phyloP scores from a whole-genome alignment of 2,888 invertebrate genomes.

The Oegoconia quadripuncta region DNA sequence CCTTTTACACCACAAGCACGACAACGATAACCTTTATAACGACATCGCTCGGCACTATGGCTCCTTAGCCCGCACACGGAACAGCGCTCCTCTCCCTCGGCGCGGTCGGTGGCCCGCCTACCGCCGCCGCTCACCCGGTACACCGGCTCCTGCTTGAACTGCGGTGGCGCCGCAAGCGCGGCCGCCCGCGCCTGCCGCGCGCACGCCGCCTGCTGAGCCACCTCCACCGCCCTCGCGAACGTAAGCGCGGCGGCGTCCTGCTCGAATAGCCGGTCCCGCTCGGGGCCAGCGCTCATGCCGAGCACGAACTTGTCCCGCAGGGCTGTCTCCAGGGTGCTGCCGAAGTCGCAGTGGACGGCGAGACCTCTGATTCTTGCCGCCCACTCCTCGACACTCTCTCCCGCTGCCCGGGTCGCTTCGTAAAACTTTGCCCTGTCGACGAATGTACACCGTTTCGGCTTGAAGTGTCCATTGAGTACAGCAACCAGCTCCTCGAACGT shows the following conservation, averaged over 20 bases:
- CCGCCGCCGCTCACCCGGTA: slow-evolving; percentile 1
- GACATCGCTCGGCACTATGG: slow-evolving; percentile 8
- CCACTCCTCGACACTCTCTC: slow-evolving; percentile 21
- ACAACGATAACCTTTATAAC: slow-evolving; percentile 12
- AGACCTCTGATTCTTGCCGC: slow-evolving; percentile 20
- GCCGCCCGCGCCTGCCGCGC: slow-evolving; percentile 9
- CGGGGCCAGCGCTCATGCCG: no score
- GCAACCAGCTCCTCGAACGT: slow-evolving; percentile 6
- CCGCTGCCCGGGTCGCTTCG: slow-evolving; percentile 12
- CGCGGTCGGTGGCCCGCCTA: neutral
- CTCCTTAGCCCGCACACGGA: slow-evolving; percentile 6
- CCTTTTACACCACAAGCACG: neutral
- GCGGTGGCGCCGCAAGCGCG: neutral
- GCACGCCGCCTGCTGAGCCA: slow-evolving; percentile 16
- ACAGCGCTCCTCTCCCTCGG: neutral
- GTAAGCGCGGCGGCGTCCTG: slow-evolving; percentile 12
- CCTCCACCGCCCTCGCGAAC: slow-evolving; percentile 13
- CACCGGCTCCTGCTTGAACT: slow-evolving; percentile 15
- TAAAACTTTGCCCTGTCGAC: slow-evolving; percentile 22
- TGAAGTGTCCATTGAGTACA: slow-evolving; percentile 15
- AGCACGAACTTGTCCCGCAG: slow-evolving; percentile 19
- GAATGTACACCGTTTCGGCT: slow-evolving; percentile 19
- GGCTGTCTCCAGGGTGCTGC: slow-evolving; percentile 9
- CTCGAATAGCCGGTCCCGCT: slow-evolving; percentile 15
- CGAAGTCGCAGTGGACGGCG: slow-evolving; percentile 18